Percentiles rank a stretch among this genome's conserved stretches.
Conservation (phyloP, 2,888 invertebrate species). For the Aricia artaxerxes region DNA sequence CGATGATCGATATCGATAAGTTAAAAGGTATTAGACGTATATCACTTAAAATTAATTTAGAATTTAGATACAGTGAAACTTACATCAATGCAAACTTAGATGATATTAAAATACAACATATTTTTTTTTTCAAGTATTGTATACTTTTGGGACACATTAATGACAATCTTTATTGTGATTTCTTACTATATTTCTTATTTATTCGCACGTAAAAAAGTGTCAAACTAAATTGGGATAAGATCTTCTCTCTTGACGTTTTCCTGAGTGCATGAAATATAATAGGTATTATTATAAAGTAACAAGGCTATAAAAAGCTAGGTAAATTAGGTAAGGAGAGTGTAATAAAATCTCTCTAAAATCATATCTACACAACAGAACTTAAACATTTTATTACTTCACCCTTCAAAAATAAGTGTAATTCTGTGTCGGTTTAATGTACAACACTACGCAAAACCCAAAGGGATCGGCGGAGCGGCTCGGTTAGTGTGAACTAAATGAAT, state of each 20-base stretch:
- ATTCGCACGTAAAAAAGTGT: too few species aligned
- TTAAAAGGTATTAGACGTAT: not conserved
- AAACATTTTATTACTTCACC: conserved; percentile 17
- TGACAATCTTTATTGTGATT: too few species aligned
- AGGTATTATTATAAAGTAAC: too few species aligned
- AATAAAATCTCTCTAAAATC: not conserved
- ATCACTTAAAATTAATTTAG: not conserved
- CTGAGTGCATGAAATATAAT: too few species aligned
- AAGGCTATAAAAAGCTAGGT: too few species aligned
- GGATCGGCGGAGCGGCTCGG: conserved; percentile 70
- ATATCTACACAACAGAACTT: not conserved
- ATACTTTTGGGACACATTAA: too few species aligned
- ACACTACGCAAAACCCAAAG: conserved; percentile 62
- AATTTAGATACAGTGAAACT: not conserved
- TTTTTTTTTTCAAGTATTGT: too few species aligned
- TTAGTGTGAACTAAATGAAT: conserved; percentile 81
- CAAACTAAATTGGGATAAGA: too few species aligned
- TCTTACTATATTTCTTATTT: too few species aligned
- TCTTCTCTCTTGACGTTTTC: too few species aligned
- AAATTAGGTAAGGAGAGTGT: not conserved
- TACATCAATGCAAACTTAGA: too few species aligned
- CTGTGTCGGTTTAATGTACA: conserved; percentile 41
- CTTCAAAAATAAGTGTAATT: conserved; percentile 29
- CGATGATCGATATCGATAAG: conserved; percentile 48
- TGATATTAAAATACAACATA: too few species aligned